Conservation (phyloP, 2,113 vertebrate species). For the Chloroceryle aenea region DNA sequence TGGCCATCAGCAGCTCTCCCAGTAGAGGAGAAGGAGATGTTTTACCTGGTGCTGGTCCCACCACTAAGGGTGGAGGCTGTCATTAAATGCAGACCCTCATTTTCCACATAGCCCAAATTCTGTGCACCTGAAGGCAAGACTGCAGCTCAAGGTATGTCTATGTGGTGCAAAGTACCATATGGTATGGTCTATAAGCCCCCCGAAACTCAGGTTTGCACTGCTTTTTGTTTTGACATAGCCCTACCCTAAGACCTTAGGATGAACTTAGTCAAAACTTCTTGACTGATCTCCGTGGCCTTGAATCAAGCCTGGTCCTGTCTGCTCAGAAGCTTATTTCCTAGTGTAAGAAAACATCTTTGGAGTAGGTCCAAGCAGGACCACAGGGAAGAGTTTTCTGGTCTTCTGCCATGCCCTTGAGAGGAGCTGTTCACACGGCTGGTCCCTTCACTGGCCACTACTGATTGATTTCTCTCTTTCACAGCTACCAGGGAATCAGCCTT, state of each 20-base stretch:
- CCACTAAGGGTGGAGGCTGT: not conserved
- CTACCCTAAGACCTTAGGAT: not conserved
- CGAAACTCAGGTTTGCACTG: not conserved
- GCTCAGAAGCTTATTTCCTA: not conserved
- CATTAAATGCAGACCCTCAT: not conserved
- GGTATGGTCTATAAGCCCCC: fast-evolving
- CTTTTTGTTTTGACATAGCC: not conserved
- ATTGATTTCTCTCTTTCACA: conserved; percentile 59
- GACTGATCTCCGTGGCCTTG: not conserved
- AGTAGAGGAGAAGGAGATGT: not conserved
- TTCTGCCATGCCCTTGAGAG: not conserved
- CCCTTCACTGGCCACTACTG: not conserved
- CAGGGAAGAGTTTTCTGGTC: not conserved
- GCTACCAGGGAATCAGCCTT: conserved; percentile 96
- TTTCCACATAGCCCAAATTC: not conserved
- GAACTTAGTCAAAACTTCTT: not conserved
- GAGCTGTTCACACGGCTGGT: not conserved
- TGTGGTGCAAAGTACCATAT: fast-evolving
- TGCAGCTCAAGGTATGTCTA: not conserved
- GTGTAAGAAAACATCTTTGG: not conserved
- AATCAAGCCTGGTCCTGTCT: not conserved
- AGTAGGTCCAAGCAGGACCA: not conserved
- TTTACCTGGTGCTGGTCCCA: not conserved
- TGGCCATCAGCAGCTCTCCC: not conserved
- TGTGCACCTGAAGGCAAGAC: fast-evolving